phyloP scores from a whole-genome alignment of 2,888 invertebrate genomes.

The Orthosia gracilis region DNA sequence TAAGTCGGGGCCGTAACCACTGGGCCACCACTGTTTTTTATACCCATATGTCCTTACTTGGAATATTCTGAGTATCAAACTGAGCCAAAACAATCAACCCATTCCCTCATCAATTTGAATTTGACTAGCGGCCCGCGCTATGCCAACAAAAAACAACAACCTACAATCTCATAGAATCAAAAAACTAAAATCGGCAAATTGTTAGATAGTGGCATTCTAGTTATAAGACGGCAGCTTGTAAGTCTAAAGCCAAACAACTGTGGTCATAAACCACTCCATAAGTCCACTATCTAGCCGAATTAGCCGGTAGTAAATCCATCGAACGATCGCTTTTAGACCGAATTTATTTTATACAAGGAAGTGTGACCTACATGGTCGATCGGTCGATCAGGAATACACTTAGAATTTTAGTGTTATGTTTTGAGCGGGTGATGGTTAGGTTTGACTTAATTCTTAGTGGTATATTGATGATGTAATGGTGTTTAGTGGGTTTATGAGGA shows the following conservation, averaged over 20 bases:
- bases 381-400: conserved; percentile 50
- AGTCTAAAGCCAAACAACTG: conserved; percentile 64
- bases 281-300: conserved; percentile 83
- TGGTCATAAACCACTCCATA: conserved; percentile 80
- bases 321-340: conserved; percentile 79
- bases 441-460: conserved; percentile 29
- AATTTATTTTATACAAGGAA: conserved; percentile 81
- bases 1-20: no score
- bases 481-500: not conserved
- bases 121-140: no score
- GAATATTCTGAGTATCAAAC: no score
- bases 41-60: no score
- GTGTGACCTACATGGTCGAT: conserved; percentile 76
- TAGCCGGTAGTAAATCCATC: conserved; percentile 85
- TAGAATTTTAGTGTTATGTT: conserved; percentile 56
- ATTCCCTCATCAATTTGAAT: no score
- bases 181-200: no score
- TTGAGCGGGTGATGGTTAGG: conserved; percentile 8
- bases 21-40: no score
- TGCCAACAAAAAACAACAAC: no score
- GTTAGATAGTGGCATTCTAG: no score
- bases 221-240: conserved; percentile 10
- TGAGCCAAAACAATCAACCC: no score
- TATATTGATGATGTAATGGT: not conserved
- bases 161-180: no score